A percentile compares a stretch with the other conserved stretches of the same genome.
These are phyloP conservation scores for Gila orcuttii DNA, from an alignment of 2,113 vertebrate genomes.

Conservation along the genomic window DNA sequence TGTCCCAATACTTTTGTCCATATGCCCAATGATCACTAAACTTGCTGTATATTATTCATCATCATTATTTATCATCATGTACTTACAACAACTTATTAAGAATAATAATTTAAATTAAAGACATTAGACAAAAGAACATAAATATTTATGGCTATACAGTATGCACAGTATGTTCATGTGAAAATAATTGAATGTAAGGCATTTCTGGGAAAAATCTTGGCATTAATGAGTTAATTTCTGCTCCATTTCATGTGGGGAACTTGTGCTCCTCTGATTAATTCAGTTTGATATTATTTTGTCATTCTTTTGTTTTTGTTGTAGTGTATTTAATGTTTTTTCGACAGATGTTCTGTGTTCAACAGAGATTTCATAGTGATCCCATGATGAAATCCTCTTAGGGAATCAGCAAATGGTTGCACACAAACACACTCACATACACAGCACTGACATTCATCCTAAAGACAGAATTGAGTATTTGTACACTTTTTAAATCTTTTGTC, in stretches of 20 bases:
- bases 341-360: constrained; percentile 5
- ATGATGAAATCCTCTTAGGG: background rate
- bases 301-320: background rate
- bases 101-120: background rate
- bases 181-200: background rate
- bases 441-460: background rate
- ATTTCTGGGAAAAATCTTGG: too few species aligned
- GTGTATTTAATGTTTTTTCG: background rate
- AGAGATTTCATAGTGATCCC: background rate
- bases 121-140: background rate
- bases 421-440: background rate
- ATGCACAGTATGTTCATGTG: background rate
- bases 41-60: background rate
- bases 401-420: background rate
- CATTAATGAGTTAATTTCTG: background rate
- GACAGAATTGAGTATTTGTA: background rate
- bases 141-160: background rate
- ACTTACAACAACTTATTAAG: background rate
- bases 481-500: background rate
- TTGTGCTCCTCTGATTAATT: background rate
- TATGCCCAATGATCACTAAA: background rate
- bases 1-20: too few species aligned
- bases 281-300: background rate
- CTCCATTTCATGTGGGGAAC: background rate
- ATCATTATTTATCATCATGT: background rate